Evolutionary conservation across 2,797 vertebrate genomes (phyloP).

Genomic region (Neosalanx taihuensis): DNA sequence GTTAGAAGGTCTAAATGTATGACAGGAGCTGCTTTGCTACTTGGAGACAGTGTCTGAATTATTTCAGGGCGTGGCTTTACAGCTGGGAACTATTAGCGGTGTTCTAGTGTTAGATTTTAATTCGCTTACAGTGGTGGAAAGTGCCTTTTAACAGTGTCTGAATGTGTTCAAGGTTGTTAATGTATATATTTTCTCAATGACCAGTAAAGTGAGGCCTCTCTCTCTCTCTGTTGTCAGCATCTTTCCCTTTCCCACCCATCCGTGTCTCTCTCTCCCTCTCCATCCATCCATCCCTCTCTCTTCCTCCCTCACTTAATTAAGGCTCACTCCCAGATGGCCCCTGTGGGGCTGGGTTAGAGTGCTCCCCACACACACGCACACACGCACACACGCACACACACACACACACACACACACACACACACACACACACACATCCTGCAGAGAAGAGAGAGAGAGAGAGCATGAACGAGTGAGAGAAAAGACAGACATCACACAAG

Average conservation of each 20-base stretch:
- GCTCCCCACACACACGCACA: conserved; percentile 33
- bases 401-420: conserved; percentile 31
- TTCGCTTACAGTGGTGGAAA: not conserved
- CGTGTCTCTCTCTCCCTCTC: not conserved
- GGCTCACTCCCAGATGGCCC: conserved; percentile 66
- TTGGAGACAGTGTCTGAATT: no score
- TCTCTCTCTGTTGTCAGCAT: not conserved
- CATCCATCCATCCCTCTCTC: not conserved
- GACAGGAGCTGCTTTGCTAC: no score
- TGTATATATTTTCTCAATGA: conserved; percentile 1
- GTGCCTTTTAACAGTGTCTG: not conserved
- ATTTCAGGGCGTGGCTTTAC: no score
- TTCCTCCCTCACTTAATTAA: conserved; percentile 57
- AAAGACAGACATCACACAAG: not conserved
- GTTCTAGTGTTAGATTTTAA: not conserved
- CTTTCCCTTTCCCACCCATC: conserved; percentile 24
- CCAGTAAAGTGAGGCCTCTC: not conserved
- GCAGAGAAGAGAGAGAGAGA: not conserved
- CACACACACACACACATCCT: conserved; percentile 23
- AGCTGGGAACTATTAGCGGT: not conserved
- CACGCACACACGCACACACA: not conserved
- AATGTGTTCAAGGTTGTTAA: not conserved
- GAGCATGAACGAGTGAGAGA: not conserved
- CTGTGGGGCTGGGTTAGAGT: conserved; percentile 47
- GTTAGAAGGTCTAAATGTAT: no score